Evolutionary conservation across 1,140 invertebrate genomes (phyloP), one percentile per base, ranked within the genome.

Genomic region (Zaprionus inermis): DNA sequence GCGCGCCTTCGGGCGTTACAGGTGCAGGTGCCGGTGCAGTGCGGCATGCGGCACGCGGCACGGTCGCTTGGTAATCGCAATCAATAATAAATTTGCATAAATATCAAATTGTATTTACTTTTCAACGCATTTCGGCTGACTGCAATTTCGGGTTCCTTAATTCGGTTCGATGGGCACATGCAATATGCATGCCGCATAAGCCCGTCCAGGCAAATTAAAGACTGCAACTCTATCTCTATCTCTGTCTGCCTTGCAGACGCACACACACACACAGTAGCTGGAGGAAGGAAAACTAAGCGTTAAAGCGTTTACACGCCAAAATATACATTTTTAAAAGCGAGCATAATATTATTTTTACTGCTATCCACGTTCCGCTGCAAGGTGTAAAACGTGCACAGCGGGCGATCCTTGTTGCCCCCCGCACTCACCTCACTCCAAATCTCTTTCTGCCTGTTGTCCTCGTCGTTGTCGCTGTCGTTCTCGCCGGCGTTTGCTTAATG

Each of bases 401-500:
- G 79, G 72, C 12, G 69, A 83, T 86, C 83, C 81, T 78, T 85
- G 81, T 86, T 78, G 72, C 20, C 18, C 36, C 41, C 0, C 9
- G 5, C 18, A 54, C 49, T 2, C 9, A 7, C 10, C 5, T 30
- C 10, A 5, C 36, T 46, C 52, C 30, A 16, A 14, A 18, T 41
- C 24, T 16, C 30, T 4, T 14, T 36, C 46, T 12, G 30, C 12
- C 59, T 64, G 30, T 63, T 63, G 59, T 64, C 59, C 36, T 34
- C 18, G 34, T 56, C 36, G 28, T 51, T 51, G 69, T 66, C 61
- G 64, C 57, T 78, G 79, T 81, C 79, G 73, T 78, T 68, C 56
- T 63, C 73, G 72, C 80, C 63, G 59, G 79, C 83, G 83, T 83
- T 86, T 83, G 83, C 84, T 84, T 88, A 88, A 88, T 89, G 84